Conservation (phyloP, 2,113 vertebrate genomes). For the Conger conger region DNA sequence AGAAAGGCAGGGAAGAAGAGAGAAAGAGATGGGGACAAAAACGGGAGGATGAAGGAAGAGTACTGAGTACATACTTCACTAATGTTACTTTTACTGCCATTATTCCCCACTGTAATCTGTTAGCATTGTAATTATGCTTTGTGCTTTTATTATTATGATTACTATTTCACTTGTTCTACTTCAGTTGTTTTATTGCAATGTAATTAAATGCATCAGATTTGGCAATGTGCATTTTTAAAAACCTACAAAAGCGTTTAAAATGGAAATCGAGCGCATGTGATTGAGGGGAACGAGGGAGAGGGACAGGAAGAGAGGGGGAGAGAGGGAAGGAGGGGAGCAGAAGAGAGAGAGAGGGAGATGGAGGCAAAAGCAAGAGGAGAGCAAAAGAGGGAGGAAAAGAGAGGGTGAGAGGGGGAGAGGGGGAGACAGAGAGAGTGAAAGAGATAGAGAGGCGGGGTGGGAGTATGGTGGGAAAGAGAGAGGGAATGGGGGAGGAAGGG, state of each 20-base stretch:
- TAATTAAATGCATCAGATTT: not conserved
- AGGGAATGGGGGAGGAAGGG: constrained; percentile 49
- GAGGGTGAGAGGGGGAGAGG: constrained; percentile 52
- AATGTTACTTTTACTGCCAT: too few species aligned
- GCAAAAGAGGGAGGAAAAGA: not conserved
- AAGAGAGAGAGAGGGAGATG: not conserved
- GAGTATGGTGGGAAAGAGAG: not conserved
- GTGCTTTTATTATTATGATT: too few species aligned
- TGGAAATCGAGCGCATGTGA: not conserved
- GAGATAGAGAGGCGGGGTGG: constrained; percentile 52
- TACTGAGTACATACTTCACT: too few species aligned
- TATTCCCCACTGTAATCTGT: too few species aligned
- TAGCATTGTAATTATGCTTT: too few species aligned
- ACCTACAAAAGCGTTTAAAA: not conserved
- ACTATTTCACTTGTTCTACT: too few species aligned
- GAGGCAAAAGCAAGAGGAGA: too few species aligned
- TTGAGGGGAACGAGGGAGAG: not conserved
- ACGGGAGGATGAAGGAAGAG: not conserved
- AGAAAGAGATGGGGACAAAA: not conserved
- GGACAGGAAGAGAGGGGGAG: not conserved
- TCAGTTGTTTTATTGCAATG: too few species aligned
- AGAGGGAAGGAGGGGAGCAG: not conserved
- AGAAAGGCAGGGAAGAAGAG: not conserved
- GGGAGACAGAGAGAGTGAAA: not conserved
- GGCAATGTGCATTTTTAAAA: not conserved